Conservation (phyloP, 2,113 vertebrate genomes). For the Pardalotus punctatus region DNA sequence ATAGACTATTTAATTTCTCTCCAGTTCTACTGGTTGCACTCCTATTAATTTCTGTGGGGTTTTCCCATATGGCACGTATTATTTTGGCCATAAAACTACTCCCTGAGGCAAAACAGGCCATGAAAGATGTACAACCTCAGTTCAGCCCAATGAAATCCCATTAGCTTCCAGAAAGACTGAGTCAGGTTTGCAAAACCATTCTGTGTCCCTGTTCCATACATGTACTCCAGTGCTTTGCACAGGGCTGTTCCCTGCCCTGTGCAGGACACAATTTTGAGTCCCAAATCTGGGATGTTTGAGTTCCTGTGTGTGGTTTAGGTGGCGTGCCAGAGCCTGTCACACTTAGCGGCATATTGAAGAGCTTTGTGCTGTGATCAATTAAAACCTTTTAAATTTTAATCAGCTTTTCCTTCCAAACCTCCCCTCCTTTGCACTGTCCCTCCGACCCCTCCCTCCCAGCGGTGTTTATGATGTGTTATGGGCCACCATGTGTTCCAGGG, state of each 20-base stretch:
- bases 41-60: conserved; percentile 18
- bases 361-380: background rate
- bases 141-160: background rate
- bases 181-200: background rate
- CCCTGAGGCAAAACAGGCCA: background rate
- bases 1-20: conserved; percentile 53
- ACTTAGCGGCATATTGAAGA: background rate
- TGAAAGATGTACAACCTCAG: background rate
- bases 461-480: background rate
- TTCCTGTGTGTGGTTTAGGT: background rate
- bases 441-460: background rate
- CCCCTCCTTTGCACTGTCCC: background rate
- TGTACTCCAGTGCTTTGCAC: background rate
- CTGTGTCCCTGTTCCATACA: background rate
- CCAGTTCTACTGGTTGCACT: conserved; percentile 37
- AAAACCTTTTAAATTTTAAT: background rate
- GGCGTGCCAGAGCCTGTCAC: background rate
- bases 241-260: background rate
- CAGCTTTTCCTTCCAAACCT: background rate
- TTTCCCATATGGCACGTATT: conserved; percentile 31
- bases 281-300: background rate
- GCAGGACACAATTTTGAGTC: background rate
- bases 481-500: background rate
- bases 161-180: background rate
- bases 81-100: conserved; percentile 43